A percentile compares a stretch with the other conserved stretches of the same genome.
These are phyloP conservation scores for Exephanes ischioxanthus DNA, from an alignment of 2,888 invertebrate genomes.

Conservation along the genomic window DNA sequence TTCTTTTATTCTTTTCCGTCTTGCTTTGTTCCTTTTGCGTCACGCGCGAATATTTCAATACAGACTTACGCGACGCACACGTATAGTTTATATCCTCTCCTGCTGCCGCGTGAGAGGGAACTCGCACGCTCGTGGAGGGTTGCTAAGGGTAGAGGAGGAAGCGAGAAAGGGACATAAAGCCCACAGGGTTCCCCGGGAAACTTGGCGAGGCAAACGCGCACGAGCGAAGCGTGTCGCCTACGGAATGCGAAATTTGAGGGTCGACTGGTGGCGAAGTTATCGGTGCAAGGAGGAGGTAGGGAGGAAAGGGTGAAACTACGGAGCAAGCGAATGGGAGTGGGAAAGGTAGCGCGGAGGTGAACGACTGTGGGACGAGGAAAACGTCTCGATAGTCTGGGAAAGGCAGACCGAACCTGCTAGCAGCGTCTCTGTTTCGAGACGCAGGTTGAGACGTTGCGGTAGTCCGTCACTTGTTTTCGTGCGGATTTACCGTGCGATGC, in stretches of 20 bases:
- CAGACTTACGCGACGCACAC: constrained; percentile 62
- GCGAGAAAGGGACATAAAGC: constrained; percentile 36
- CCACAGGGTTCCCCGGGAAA: constrained; percentile 60
- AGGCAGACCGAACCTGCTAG: constrained; percentile 13
- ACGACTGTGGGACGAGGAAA: constrained; percentile 40
- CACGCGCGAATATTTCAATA: constrained; percentile 68
- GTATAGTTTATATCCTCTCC: constrained; percentile 54
- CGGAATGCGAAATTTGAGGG: constrained; percentile 77
- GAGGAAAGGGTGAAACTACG: not conserved
- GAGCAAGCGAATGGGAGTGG: not conserved
- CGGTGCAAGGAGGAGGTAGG: constrained; percentile 24
- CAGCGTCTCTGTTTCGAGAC: constrained; percentile 42
- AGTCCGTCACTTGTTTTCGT: constrained; percentile 62
- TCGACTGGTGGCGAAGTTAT: constrained; percentile 65
- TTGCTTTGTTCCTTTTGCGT: constrained; percentile 60
- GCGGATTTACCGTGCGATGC: constrained; percentile 55
- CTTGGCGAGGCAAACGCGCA: constrained; percentile 66
- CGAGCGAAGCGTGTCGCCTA: constrained; percentile 71
- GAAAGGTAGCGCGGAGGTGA: constrained; percentile 19
- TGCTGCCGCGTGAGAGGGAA: constrained; percentile 33
- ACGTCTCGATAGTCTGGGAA: constrained; percentile 33
- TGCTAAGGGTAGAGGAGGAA: constrained; percentile 5
- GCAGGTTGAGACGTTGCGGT: constrained; percentile 58
- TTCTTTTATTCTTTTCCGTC: constrained; percentile 13
- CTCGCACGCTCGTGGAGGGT: constrained; percentile 48